These are phyloP conservation scores for Megaceryle alcyon DNA, from an alignment of 2,797 vertebrate genomes.

Conservation along the genomic window DNA sequence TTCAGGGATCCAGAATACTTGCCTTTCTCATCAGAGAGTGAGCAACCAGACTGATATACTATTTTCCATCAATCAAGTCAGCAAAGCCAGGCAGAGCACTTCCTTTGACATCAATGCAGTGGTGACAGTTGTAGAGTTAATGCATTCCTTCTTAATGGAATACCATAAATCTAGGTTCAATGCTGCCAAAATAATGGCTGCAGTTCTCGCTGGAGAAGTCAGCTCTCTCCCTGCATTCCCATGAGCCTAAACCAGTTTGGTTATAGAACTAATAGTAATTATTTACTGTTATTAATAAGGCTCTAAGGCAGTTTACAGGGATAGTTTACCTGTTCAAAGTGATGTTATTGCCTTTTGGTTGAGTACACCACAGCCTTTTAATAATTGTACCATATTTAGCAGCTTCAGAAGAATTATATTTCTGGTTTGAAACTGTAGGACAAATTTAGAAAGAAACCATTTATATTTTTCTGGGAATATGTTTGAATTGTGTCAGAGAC, in stretches of 20 bases:
- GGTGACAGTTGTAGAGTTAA: slow-evolving; percentile 68
- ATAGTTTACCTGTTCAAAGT: not conserved
- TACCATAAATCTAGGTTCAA: slow-evolving; percentile 73
- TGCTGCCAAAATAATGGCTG: slow-evolving; percentile 54
- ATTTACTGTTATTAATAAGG: slow-evolving; percentile 46
- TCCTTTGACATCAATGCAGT: slow-evolving; percentile 67
- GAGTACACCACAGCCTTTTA: not conserved
- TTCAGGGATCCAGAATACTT: slow-evolving; percentile 52
- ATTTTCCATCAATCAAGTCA: slow-evolving; percentile 70
- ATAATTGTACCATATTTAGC: not conserved
- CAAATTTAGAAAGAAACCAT: not conserved
- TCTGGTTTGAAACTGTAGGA: not conserved
- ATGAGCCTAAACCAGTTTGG: slow-evolving; percentile 11
- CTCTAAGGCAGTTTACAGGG: not conserved
- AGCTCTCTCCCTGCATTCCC: slow-evolving; percentile 25
- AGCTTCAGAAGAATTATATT: not conserved
- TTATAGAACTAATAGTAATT: slow-evolving; percentile 13
- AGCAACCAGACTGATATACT: slow-evolving; percentile 56
- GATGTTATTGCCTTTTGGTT: not conserved
- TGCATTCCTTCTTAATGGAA: slow-evolving; percentile 71
- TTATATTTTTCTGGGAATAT: not conserved
- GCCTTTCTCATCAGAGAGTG: slow-evolving; percentile 47
- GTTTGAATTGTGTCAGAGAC: not conserved
- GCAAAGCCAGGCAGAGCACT: slow-evolving; percentile 67
- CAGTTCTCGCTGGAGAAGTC: slow-evolving; percentile 37